These are phyloP conservation scores for Neopelma chrysocephalum DNA, from an alignment of 2,797 vertebrate species.

Conservation along the genomic window DNA sequence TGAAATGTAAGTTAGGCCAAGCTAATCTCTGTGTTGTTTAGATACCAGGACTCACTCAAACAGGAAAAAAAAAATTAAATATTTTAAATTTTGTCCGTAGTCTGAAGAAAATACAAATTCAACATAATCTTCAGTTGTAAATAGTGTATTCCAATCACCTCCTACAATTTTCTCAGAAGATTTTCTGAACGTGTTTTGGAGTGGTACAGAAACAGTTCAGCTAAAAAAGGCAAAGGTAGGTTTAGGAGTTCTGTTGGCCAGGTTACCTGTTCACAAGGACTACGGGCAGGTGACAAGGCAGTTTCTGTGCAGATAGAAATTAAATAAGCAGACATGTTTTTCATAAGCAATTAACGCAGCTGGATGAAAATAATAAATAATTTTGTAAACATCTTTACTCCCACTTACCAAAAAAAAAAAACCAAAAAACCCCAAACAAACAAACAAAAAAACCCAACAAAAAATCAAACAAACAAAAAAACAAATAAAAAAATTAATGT, in stretches of 20 bases:
- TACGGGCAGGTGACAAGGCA: not conserved
- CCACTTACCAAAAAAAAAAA: not conserved
- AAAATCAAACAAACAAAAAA: not conserved
- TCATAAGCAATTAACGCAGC: not conserved
- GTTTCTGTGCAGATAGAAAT: not conserved
- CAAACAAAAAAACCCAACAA: accelerated
- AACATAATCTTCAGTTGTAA: not conserved
- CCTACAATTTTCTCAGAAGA: not conserved
- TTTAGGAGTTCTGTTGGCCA: not conserved
- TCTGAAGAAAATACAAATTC: not conserved
- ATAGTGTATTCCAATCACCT: not conserved
- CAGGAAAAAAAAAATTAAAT: not conserved
- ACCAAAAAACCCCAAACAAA: too few relatives aligned
- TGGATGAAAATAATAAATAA: not conserved
- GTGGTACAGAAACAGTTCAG: not conserved
- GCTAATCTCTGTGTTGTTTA: not conserved
- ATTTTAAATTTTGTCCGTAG: not conserved
- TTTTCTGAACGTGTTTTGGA: not conserved
- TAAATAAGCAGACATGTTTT: not conserved
- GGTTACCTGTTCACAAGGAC: not conserved
- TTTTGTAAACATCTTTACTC: not conserved
- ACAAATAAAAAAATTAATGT: not conserved
- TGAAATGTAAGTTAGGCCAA: not conserved
- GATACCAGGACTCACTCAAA: not conserved
- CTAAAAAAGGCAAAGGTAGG: not conserved